Evolutionary conservation across 2,113 vertebrate species (phyloP), one percentile per base, ranked within the genome.

Genomic region (Aegithalos caudatus): DNA sequence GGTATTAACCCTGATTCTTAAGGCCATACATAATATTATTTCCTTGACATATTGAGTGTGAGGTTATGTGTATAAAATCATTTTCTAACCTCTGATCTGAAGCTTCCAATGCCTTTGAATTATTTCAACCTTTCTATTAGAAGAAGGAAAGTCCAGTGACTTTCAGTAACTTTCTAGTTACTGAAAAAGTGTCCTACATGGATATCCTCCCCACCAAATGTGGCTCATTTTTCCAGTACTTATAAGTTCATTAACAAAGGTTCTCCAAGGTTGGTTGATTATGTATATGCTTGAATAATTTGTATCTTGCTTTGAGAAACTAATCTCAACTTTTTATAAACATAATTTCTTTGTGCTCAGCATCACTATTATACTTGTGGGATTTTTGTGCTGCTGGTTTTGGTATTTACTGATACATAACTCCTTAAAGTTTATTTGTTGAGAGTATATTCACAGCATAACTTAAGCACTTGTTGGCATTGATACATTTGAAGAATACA

Each of bases 321-420:
- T 67, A 47, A 77, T 70, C 14, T 38, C 24, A 77, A 0, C 12
- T 5, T 58, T 86, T 86, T 47, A 12, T 42, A 69, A 66, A 38
- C n/a, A 15, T 95, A 71, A 53, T 65, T 94, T 91, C 28, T 67
- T 31, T 38, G 69, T 65, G 28, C 19, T 86, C 50, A 65, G 37
- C 40, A 84, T 35, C 33, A 15, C 83, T 61, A 1, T 77, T 96
- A 50, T 69, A 27, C 61, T 72, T 42, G 45, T 80, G 64, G 22
- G 31, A 47, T 88, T 95, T 95, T 92, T 90, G 72, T 95, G 40
- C 45, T 86, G 22, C 16, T 93, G 28, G n/a, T 81, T 93, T 89
- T 92, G 79, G 45, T 77, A 35, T 94, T 95, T 87, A 50, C 66
- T 94, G 64, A 74, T 81, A 74, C 16, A 9, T 29, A 60, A 90